Base-by-base conservation (phyloP, 2,113 vertebrate genomes). In the Scomber japonicus region DNA sequence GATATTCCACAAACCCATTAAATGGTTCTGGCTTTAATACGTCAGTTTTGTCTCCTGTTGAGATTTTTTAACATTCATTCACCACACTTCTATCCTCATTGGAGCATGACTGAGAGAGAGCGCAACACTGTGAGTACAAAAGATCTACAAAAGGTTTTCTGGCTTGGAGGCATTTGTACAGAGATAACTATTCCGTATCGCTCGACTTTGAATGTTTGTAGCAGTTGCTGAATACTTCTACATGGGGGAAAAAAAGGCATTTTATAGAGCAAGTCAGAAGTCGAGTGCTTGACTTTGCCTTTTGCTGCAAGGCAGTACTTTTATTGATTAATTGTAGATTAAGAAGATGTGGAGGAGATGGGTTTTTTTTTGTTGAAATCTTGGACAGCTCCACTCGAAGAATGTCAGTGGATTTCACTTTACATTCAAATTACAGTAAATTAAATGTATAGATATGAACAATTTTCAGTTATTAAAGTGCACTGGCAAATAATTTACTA, bases 121-220 rank as follows among this genome's bases (percentile, higher is more conserved):
- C 49, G 79, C 49, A 83, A 64, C 50, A 45, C 46, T 17, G 49
- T 74, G 40, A 72, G 45, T 54, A 63, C 59, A 76, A 61, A 64
- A 59, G 53, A 59, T 31, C 51, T 56, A 87, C 63, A 78, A 71
- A 83, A 60, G 82, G 50, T 66, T 85, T 64, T 80, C 30, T 83
- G 67, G 76, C 87, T 90, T 40, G 72, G 48, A 76, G 89, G 83
- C 88, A 73, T 90, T 85, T 92, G 68, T 75, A 68, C 57, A 55
- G 48, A 51, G 69, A 86, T 66, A 75, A 78, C 60, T 72, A 46
- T 67, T 87, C 77, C 55, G 56, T 24, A 71, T 89, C 71, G 69
- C 68, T 71, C 68, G 59, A 55, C 74, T 71, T 68, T 75, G 63
- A 85, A 70, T 72, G 72, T 83, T 80, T 80, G 54, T 55, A 60